A percentile compares a stretch with the other conserved stretches of the same genome.
phyloP scores from a whole-genome alignment of 1,140 invertebrate genomes.

The Drosophila oshimai region DNA sequence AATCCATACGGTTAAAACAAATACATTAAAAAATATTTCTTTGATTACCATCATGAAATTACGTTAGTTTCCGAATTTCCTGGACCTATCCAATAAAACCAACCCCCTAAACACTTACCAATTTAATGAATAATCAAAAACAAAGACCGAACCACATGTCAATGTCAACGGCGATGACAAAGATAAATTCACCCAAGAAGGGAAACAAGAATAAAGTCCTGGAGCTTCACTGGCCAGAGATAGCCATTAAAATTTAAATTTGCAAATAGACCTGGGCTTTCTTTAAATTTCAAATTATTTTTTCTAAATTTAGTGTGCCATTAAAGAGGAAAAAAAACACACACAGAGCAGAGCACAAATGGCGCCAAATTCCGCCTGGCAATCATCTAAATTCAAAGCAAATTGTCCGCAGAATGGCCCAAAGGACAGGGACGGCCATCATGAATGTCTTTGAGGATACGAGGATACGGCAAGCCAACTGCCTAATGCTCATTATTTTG shows the following conservation, averaged over 20 bases:
- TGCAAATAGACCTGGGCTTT: slow-evolving; percentile 27
- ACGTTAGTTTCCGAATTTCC: too few species aligned
- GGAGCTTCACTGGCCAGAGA: not conserved
- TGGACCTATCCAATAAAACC: not conserved
- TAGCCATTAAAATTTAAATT: slow-evolving; percentile 59
- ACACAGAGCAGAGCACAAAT: slow-evolving; percentile 37
- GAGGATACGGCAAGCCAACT: slow-evolving; percentile 34
- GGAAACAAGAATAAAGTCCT: not conserved
- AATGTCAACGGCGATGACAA: slow-evolving; percentile 77
- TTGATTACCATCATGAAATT: too few species aligned
- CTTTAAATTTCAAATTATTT: slow-evolving; percentile 50
- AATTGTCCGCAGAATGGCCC: slow-evolving; percentile 69
- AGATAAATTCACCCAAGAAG: slow-evolving; percentile 59
- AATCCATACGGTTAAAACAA: too few species aligned
- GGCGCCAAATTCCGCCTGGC: slow-evolving; percentile 70
- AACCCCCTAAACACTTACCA: not conserved
- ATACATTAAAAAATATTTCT: not conserved
- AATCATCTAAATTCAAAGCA: slow-evolving; percentile 81
- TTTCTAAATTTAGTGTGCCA: slow-evolving; percentile 56
- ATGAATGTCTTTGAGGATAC: slow-evolving; percentile 32
- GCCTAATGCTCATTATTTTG: slow-evolving; percentile 72
- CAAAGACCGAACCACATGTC: slow-evolving; percentile 62
- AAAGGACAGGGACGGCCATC: slow-evolving; percentile 19
- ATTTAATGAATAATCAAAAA: slow-evolving; percentile 13
- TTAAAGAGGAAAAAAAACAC: slow-evolving; percentile 1